Percentiles rank a stretch among this genome's conserved stretches.
These are phyloP conservation scores for Channallabes apus DNA, from an alignment of 2,797 vertebrate species.

Conservation along the genomic window DNA sequence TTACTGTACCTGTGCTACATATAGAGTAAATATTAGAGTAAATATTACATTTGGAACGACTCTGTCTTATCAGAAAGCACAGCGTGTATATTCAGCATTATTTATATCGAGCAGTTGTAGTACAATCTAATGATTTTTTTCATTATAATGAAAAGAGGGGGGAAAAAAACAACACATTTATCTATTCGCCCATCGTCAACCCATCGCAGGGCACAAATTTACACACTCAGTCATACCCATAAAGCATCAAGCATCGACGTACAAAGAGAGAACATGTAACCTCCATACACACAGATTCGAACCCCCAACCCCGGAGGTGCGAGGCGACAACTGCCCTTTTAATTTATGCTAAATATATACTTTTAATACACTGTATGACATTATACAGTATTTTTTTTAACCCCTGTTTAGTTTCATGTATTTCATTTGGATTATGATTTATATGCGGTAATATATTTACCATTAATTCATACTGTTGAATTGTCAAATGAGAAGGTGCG, in stretches of 20 bases:
- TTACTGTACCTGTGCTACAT: neutral
- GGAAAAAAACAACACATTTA: no score
- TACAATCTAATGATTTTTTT: neutral
- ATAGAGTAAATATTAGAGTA: slow-evolving; percentile 1
- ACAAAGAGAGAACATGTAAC: no score
- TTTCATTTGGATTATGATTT: neutral
- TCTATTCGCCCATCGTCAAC: no score
- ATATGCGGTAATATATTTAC: neutral
- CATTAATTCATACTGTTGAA: neutral
- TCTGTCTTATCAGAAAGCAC: neutral
- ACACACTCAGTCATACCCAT: no score
- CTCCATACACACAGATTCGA: no score
- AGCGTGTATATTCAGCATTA: neutral
- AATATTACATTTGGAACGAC: neutral
- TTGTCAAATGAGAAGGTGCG: neutral
- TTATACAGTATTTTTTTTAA: neutral
- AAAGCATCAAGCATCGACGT: no score
- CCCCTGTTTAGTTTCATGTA: neutral
- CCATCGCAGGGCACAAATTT: no score
- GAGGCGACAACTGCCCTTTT: no score
- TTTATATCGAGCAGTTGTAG: neutral
- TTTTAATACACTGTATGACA: neutral
- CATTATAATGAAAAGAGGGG: neutral
- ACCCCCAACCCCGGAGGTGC: no score
- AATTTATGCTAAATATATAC: neutral